Evolutionary conservation across 2,888 invertebrate genomes (phyloP).

Genomic region (Drosophila demipolita): DNA sequence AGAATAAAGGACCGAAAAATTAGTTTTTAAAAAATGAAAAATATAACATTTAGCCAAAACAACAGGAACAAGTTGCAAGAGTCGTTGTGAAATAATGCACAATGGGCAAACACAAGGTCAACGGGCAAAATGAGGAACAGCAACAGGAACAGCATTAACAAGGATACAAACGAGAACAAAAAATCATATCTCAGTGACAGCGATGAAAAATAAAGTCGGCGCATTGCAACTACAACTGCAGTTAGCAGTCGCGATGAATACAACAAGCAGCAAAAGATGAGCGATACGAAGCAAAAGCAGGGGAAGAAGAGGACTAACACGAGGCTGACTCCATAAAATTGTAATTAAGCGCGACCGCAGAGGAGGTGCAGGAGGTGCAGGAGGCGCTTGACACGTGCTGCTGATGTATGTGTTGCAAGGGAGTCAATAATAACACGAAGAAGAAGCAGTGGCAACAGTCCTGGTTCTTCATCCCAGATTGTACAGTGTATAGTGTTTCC

Average conservation of each 20-base stretch:
- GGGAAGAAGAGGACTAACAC: constrained; percentile 1
- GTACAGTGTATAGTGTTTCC: constrained; percentile 1
- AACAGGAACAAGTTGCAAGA: constrained; percentile 4
- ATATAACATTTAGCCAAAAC: neutral
- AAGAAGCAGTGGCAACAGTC: neutral
- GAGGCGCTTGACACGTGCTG: constrained; percentile 69
- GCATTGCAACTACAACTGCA: constrained; percentile 53
- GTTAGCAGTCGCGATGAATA: constrained; percentile 1
- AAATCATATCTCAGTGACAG: constrained; percentile 67
- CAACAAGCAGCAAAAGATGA: neutral
- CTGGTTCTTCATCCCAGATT: neutral
- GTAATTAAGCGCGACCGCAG: constrained; percentile 64
- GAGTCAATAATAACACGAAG: neutral
- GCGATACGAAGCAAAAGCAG: neutral
- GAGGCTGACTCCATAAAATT: constrained; percentile 66
- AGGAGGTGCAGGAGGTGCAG: constrained; percentile 6
- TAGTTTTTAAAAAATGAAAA: neutral
- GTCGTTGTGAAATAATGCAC: constrained; percentile 3
- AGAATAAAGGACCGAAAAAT: neutral
- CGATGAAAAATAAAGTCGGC: constrained; percentile 51
- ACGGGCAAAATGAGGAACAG: constrained; percentile 22
- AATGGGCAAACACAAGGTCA: constrained; percentile 20
- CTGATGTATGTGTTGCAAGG: constrained; percentile 28
- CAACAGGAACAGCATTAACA: neutral
- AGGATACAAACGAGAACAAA: constrained; percentile 13